Percentiles rank a stretch among this genome's conserved stretches.
These are phyloP conservation scores for Eptatretus atami DNA, from an alignment of 2,797 vertebrate species.

Conservation along the genomic window DNA sequence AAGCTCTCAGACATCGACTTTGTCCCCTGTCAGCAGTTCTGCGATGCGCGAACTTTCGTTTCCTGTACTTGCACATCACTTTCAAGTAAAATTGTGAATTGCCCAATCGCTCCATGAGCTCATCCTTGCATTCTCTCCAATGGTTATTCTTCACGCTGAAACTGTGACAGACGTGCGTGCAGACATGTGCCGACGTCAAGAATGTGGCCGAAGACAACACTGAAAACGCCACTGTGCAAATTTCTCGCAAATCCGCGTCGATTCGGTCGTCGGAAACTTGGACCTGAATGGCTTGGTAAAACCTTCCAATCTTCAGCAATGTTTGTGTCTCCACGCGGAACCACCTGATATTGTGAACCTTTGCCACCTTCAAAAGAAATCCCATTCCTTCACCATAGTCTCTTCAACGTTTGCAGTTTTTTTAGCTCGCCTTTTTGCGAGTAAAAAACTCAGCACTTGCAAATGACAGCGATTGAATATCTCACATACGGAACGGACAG, in stretches of 20 bases:
- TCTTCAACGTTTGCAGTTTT: not conserved
- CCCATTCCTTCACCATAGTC: not conserved
- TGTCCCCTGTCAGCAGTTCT: not conserved
- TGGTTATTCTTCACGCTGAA: not conserved
- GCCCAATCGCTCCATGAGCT: not conserved
- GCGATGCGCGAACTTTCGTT: not conserved
- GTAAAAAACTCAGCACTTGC: not conserved
- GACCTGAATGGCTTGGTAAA: not conserved
- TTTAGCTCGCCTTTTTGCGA: not conserved
- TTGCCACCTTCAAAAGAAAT: not conserved
- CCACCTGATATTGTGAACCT: slow-evolving; percentile 4
- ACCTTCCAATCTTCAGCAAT: too few species aligned
- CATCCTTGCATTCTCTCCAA: not conserved
- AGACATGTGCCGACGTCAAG: not conserved
- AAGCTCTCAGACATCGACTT: not conserved
- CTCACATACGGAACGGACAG: not conserved
- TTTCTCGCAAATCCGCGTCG: not conserved
- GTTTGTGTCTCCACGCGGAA: not conserved
- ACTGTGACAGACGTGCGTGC: not conserved
- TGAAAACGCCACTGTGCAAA: not conserved
- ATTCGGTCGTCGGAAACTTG: not conserved
- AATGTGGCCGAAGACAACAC: too few species aligned
- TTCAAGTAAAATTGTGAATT: not conserved
- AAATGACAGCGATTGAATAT: slow-evolving; percentile 1
- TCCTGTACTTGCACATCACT: not conserved